Evolutionary conservation across 1,140 invertebrate genomes (phyloP).

Genomic region (Drosophila nikananu): DNA sequence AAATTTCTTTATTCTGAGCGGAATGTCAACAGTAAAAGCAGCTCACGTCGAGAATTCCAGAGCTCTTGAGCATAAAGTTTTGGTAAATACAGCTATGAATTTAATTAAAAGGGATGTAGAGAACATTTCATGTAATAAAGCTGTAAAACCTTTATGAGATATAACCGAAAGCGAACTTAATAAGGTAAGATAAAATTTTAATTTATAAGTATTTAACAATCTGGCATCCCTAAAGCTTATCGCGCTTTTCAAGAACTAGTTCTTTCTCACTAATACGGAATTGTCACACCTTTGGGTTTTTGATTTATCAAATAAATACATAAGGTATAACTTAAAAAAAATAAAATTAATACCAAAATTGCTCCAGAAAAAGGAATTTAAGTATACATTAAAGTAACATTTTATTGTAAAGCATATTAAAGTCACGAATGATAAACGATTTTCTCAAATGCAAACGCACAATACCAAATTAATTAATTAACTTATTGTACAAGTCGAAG

Average conservation of each 20-base stretch:
- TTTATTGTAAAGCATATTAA: background rate
- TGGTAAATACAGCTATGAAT: background rate
- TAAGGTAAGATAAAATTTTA: accelerated
- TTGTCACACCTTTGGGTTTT: background rate
- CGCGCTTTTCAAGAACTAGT: background rate
- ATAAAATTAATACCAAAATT: too few relatives aligned
- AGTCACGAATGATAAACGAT: background rate
- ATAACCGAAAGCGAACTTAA: background rate
- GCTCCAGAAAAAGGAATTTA: too few relatives aligned
- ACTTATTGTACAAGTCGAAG: background rate
- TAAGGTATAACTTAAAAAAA: background rate
- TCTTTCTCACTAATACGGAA: accelerated
- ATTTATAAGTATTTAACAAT: too few relatives aligned
- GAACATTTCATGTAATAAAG: background rate
- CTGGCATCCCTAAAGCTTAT: too few relatives aligned
- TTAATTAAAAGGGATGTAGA: background rate
- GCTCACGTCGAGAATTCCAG: background rate
- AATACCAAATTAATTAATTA: background rate
- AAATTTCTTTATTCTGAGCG: constrained; percentile 57
- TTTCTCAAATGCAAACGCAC: background rate
- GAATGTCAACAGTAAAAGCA: constrained; percentile 42
- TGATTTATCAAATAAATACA: background rate
- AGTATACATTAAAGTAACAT: too few relatives aligned
- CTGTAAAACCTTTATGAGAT: background rate
- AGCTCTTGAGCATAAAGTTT: background rate